Base-by-base conservation (phyloP, 1,140 invertebrate species). In the Scaptomyza graminum region DNA sequence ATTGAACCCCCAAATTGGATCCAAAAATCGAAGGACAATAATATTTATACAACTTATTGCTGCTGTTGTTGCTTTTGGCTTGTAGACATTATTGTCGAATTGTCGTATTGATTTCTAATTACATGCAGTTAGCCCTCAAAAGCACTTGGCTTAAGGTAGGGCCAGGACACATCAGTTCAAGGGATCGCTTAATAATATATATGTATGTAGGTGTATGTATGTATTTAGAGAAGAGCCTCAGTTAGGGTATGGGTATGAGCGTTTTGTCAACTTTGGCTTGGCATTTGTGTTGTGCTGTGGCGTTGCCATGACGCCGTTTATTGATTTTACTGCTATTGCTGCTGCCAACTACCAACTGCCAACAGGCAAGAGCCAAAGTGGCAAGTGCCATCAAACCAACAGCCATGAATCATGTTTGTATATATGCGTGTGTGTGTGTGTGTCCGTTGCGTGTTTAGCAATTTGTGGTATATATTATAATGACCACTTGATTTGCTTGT, bases 391-490 rank as follows among this genome's bases (percentile, higher is more conserved):
- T 60, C 63, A 72, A 72, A 64, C 43, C 70, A 73, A 61, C 47
- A 73, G 70, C 71, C 71, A 69, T 74, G 71, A 74, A 74, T 74
- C 71, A 74, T 72, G 69, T 67, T 28, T n/a, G 41, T 50, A 8
- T 44, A 31, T 22, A 15, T 54, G 59, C 22, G 46, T 50, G 44
- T 39, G 12, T 22, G 16, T 56, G 31, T 57, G 52, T n/a, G 55
- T 52, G 62, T 65, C 55, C 68, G 65, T 79, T 85, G 81, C 80
- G 81, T 84, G 81, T 76, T 85, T 85, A 79, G 80, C 80, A 84
- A 84, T 84, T 84, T 84, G 81, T 64, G 80, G 80, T 76, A 41
- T 85, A 84, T 84, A 84, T 84, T 85, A 84, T 85, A 84, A 84
- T 85, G 80, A 84, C 80, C 80, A 84, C 80, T 84, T 84, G 80